Conservation (phyloP, 1,140 invertebrate species). For the Stegodyphus mimosarum region DNA sequence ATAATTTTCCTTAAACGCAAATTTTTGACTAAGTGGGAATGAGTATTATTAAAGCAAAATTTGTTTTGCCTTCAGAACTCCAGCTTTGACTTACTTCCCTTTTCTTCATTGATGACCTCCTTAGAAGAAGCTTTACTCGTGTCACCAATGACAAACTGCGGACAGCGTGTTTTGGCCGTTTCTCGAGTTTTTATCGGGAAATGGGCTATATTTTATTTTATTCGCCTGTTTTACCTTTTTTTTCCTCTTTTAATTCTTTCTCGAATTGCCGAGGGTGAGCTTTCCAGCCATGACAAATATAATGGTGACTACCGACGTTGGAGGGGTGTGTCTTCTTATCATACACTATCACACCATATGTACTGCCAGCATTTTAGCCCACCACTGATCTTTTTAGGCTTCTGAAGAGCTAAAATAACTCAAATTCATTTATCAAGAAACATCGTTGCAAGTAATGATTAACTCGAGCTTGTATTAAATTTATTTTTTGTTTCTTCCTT, state of each 20-base stretch:
- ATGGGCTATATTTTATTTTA: conserved; percentile 31
- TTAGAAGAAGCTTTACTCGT: not conserved
- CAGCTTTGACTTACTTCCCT: not conserved
- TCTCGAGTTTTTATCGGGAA: conserved; percentile 21
- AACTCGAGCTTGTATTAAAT: too few relatives aligned
- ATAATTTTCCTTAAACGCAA: too few relatives aligned
- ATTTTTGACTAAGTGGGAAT: too few relatives aligned
- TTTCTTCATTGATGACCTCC: not conserved
- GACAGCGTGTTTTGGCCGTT: conserved; percentile 8
- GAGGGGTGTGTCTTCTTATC: not conserved
- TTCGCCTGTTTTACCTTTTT: not conserved
- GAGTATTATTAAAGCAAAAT: too few relatives aligned
- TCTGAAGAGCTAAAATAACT: too few relatives aligned
- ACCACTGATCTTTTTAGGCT: too few relatives aligned
- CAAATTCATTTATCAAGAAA: too few relatives aligned
- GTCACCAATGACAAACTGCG: conserved; percentile 21
- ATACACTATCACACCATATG: not conserved
- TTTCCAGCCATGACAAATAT: not conserved
- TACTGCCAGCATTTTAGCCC: too few relatives aligned
- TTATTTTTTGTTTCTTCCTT: too few relatives aligned
- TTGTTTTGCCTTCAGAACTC: too few relatives aligned
- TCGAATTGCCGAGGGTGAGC: conserved; percentile 2
- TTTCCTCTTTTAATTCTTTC: not conserved
- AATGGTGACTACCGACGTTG: not conserved
- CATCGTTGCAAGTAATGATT: too few relatives aligned